Percentiles rank a stretch among this genome's conserved stretches.
Conservation (phyloP, 2,888 invertebrate genomes). For the Dryobota labecula region DNA sequence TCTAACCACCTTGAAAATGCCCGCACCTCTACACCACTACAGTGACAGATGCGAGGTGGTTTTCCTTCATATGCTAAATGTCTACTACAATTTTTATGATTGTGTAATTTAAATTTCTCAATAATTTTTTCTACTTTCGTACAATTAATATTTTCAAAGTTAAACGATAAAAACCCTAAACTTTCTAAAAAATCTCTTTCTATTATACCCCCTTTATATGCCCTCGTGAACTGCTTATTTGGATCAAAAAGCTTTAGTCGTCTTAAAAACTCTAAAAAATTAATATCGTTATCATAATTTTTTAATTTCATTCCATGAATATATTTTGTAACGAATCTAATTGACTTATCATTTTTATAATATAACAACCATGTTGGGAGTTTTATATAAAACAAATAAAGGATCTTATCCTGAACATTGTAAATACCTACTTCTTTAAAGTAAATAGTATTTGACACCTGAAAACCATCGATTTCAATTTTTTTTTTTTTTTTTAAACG, state of each 20-base stretch:
- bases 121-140: not conserved
- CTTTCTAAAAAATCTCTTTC: not conserved
- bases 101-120: too few relatives aligned
- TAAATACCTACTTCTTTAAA: slow-evolving; percentile 1
- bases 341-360: slow-evolving; percentile 1
- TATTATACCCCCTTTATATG: slow-evolving; percentile 1
- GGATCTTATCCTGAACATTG: not conserved
- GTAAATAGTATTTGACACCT: not conserved
- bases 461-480: too few relatives aligned
- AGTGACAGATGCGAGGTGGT: not conserved
- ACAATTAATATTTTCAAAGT: not conserved
- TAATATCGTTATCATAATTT: not conserved
- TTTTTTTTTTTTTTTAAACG: too few relatives aligned
- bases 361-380: slow-evolving; percentile 1
- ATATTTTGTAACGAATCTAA: not conserved
- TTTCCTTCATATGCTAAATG: not conserved
- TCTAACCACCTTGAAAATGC: not conserved
- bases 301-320: not conserved
- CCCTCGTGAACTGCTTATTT: not conserved
- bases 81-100: too few relatives aligned
- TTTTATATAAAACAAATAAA: slow-evolving; percentile 4
- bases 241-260: not conserved
- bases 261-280: not conserved
- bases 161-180: slow-evolving; percentile 1
- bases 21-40: slow-evolving; percentile 2